phyloP scores from a whole-genome alignment of 2,797 vertebrate species.

The Alauda arvensis region DNA sequence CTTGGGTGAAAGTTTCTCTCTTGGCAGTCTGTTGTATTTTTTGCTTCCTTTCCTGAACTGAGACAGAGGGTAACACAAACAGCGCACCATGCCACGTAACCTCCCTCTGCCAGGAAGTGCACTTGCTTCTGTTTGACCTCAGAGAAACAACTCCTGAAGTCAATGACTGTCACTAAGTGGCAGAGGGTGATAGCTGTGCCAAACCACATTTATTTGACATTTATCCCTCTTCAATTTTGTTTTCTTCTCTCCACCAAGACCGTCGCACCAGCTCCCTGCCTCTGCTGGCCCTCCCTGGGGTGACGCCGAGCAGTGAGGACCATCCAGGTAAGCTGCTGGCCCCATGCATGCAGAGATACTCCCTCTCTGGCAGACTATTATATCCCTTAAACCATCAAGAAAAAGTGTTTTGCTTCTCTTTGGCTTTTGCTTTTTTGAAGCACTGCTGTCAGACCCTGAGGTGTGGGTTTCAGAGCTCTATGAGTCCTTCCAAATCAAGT shows the following conservation, averaged over 20 bases:
- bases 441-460: fast-evolving
- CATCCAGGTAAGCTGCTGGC: slow-evolving; percentile 19
- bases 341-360: background rate
- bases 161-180: background rate
- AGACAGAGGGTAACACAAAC: background rate
- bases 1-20: background rate
- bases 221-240: background rate
- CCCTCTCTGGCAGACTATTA: background rate
- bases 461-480: background rate
- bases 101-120: background rate
- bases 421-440: background rate
- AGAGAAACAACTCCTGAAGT: background rate
- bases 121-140: background rate
- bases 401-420: background rate
- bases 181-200: background rate
- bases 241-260: slow-evolving; percentile 37
- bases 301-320: background rate
- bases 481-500: background rate
- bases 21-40: background rate
- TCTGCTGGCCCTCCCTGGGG: background rate
- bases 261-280: slow-evolving; percentile 31
- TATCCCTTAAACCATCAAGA: background rate
- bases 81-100: fast-evolving
- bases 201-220: background rate
- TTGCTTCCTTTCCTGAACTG: background rate